Conservation (phyloP, 2,113 vertebrate genomes). For the Onychostoma macrolepis region DNA sequence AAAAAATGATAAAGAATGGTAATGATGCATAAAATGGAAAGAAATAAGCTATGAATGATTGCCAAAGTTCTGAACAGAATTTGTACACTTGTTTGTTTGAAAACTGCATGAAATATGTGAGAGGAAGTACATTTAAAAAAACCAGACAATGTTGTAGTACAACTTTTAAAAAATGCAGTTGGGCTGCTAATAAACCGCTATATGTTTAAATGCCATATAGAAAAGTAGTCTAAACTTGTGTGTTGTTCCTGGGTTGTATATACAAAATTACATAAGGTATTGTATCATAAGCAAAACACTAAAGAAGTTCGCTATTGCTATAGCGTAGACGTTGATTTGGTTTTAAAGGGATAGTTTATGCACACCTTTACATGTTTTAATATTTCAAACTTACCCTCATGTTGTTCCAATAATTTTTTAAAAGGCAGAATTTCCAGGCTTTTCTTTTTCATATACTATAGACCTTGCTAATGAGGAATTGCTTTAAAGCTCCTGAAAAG, state of each 20-base stretch:
- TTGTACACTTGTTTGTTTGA: constrained; percentile 34
- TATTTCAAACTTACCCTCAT: neutral
- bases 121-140: neutral
- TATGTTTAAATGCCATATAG: constrained; percentile 16
- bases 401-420: neutral
- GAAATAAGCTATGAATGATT: constrained; percentile 25
- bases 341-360: neutral
- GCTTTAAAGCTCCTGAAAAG: neutral
- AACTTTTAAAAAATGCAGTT: neutral
- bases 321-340: neutral
- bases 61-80: constrained; percentile 23
- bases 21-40: neutral
- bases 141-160: constrained; percentile 6
- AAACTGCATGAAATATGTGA: constrained; percentile 25
- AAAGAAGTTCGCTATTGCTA: neutral
- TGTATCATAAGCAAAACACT: neutral
- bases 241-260: neutral
- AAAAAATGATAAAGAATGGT: neutral
- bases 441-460: neutral
- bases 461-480: neutral
- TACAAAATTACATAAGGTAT: neutral
- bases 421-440: neutral
- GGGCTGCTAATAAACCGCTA: constrained; percentile 16
- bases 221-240: constrained; percentile 12
- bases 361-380: neutral